These are phyloP conservation scores for Morone saxatilis DNA, from an alignment of 2,113 vertebrate species.

Conservation along the genomic window DNA sequence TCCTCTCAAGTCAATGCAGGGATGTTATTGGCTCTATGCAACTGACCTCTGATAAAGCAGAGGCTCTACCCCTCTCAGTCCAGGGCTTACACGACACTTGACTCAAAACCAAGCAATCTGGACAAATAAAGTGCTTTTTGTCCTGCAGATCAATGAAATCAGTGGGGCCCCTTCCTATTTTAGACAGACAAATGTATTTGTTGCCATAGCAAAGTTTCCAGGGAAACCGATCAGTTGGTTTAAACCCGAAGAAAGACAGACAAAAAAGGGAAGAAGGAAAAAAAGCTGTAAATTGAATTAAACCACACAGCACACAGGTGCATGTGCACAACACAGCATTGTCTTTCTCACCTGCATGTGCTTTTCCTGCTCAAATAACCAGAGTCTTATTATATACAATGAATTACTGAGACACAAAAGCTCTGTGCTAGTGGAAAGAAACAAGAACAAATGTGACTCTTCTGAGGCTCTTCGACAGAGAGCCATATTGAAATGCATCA, in stretches of 20 bases:
- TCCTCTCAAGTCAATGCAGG: neutral
- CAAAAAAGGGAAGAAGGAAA: neutral
- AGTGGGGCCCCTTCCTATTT: slow-evolving; percentile 60
- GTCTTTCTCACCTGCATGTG: slow-evolving; percentile 20
- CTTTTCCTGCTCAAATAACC: slow-evolving; percentile 24
- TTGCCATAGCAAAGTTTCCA: slow-evolving; percentile 84
- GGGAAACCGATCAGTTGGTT: slow-evolving; percentile 71
- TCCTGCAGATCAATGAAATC: slow-evolving; percentile 67
- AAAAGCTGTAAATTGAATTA: slow-evolving; percentile 25
- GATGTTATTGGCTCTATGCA: neutral
- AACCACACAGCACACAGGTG: slow-evolving; percentile 19
- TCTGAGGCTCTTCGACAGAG: neutral
- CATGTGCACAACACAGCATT: neutral
- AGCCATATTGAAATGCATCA: neutral
- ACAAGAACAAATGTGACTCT: too few relatives aligned
- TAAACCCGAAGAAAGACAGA: slow-evolving; percentile 58
- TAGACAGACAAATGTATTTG: slow-evolving; percentile 74
- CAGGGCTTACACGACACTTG: slow-evolving; percentile 30
- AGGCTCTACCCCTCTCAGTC: neutral
- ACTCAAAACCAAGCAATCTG: slow-evolving; percentile 48
- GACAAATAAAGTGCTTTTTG: slow-evolving; percentile 56
- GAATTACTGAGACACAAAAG: neutral
- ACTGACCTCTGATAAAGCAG: slow-evolving; percentile 11
- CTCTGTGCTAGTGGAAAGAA: neutral
- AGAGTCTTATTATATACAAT: slow-evolving; percentile 6